Evolutionary conservation across 2,888 invertebrate genomes (phyloP).

Genomic region (Drosophila kanekoi): DNA sequence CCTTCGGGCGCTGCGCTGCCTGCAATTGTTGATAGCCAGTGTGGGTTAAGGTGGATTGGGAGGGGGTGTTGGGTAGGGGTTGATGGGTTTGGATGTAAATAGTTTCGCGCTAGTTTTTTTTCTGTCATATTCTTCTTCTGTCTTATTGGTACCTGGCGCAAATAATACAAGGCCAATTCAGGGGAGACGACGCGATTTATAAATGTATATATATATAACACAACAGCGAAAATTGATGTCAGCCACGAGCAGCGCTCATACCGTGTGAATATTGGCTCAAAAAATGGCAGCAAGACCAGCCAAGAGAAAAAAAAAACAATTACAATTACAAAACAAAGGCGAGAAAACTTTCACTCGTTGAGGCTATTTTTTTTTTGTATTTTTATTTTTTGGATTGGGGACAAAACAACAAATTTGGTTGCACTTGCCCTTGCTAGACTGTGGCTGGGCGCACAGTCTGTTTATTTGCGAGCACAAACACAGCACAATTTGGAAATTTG

Average conservation of each 20-base stretch:
- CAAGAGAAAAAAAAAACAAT: constrained; percentile 61
- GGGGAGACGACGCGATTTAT: constrained; percentile 53
- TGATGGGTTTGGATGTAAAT: constrained; percentile 42
- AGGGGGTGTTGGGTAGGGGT: constrained; percentile 9
- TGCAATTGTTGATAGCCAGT: constrained; percentile 46
- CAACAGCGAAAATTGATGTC: constrained; percentile 54
- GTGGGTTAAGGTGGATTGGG: not conserved
- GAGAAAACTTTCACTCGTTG: constrained; percentile 74
- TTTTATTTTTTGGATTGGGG: constrained; percentile 21
- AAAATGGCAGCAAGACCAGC: constrained; percentile 50
- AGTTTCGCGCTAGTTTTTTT: constrained; percentile 72
- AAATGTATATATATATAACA: constrained; percentile 26
- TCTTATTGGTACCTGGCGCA: constrained; percentile 76
- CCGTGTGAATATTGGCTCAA: constrained; percentile 53
- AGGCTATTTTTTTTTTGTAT: constrained; percentile 31
- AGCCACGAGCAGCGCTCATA: constrained; percentile 43
- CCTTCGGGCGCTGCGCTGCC: constrained; percentile 59
- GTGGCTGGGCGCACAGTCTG: constrained; percentile 43
- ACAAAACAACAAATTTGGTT: constrained; percentile 38
- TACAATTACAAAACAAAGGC: constrained; percentile 76
- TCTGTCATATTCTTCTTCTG: constrained; percentile 19
- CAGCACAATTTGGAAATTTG: constrained; percentile 61
- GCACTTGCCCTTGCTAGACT: constrained; percentile 56
- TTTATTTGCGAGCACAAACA: constrained; percentile 49
- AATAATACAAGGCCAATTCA: constrained; percentile 70